Evolutionary conservation across 2,113 vertebrate species (phyloP).

Genomic region (Todiramphus chloris): DNA sequence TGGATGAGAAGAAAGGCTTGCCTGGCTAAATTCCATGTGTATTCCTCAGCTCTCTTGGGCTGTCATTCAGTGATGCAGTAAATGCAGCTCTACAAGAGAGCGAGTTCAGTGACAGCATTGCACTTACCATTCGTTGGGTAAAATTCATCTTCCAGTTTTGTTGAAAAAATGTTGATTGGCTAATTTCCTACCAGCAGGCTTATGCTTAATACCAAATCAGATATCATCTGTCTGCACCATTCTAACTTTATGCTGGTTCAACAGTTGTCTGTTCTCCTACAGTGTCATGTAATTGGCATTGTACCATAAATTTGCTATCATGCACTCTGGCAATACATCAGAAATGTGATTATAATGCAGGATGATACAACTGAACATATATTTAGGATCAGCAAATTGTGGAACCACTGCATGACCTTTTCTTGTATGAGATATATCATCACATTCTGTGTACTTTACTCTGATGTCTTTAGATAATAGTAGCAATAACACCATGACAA

Average conservation of each 20-base stretch:
- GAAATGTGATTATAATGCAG: constrained; percentile 43
- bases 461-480: constrained; percentile 46
- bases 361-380: not conserved
- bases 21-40: not conserved
- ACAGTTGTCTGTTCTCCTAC: constrained; percentile 28
- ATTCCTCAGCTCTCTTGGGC: not conserved
- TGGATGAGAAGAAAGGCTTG: not conserved
- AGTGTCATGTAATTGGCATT: constrained; percentile 15
- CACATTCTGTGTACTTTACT: not conserved
- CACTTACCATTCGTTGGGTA: not conserved
- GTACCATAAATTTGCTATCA: constrained; percentile 10
- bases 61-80: not conserved
- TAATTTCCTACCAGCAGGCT: constrained; percentile 19
- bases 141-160: constrained; percentile 29
- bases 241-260: constrained; percentile 48
- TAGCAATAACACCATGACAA: not conserved
- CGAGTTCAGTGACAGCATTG: not conserved
- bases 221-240: constrained; percentile 52
- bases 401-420: constrained; percentile 37
- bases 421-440: not conserved
- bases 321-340: not conserved
- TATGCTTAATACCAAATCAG: constrained; percentile 50
- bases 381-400: constrained; percentile 38
- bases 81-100: not conserved
- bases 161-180: constrained; percentile 18